Conservation (phyloP, 2,113 vertebrate species). For the Protobothrops flavoviridis region DNA sequence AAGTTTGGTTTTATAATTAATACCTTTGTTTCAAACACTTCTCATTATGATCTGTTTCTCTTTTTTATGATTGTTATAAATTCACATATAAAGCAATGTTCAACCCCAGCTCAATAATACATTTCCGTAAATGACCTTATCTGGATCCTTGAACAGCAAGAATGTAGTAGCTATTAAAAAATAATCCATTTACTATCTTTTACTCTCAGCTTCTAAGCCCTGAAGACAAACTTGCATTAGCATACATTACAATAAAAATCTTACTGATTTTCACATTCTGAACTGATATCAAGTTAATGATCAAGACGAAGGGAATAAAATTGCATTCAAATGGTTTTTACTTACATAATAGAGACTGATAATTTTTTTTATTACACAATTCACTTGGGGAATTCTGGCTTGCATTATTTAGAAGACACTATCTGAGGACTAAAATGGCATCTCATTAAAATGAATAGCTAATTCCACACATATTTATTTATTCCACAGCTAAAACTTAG, state of each 20-base stretch:
- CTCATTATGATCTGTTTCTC: not conserved
- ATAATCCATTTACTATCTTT: not conserved
- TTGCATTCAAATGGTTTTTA: constrained; percentile 1
- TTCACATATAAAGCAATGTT: not conserved
- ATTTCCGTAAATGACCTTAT: not conserved
- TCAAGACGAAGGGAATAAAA: constrained; percentile 12
- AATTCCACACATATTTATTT: constrained; percentile 4
- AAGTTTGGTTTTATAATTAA: not conserved
- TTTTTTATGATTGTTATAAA: not conserved
- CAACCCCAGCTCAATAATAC: not conserved
- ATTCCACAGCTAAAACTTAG: not conserved
- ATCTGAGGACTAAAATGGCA: not conserved
- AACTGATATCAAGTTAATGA: constrained; percentile 14
- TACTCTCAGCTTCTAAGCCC: not conserved
- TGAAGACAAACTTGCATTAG: not conserved
- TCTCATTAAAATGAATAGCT: constrained; percentile 11
- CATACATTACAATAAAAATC: not conserved
- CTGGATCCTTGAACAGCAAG: not conserved
- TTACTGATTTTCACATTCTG: constrained; percentile 2
- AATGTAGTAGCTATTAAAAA: not conserved
- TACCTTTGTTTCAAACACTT: not conserved
- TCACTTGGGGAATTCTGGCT: not conserved
- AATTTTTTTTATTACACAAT: constrained; percentile 9
- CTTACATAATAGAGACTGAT: constrained; percentile 19
- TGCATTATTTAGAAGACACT: constrained; percentile 16